These are phyloP conservation scores for Pterocles orientalis DNA, from an alignment of 2,113 vertebrate genomes.

Conservation along the genomic window DNA sequence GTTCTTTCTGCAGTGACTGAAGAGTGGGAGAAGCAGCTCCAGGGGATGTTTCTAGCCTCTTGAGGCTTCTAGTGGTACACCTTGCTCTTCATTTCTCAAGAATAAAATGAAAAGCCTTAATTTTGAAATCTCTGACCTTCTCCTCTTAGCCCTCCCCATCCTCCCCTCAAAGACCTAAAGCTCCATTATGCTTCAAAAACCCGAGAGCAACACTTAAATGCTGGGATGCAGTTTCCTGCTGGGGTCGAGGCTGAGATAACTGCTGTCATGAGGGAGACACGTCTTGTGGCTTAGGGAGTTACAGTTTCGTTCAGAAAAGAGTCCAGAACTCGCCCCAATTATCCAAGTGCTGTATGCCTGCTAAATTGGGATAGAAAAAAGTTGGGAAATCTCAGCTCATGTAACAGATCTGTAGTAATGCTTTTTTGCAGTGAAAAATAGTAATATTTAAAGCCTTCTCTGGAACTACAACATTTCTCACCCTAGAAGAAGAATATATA, in stretches of 20 bases:
- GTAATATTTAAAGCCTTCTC: conserved; percentile 5
- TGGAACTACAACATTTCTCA: background rate
- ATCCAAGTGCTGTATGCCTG: background rate
- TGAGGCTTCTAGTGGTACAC: background rate
- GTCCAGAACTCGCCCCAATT: background rate
- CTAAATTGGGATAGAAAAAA: background rate
- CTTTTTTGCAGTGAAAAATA: conserved; percentile 11
- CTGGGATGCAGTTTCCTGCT: background rate
- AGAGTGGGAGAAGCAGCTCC: background rate
- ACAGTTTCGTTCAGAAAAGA: background rate
- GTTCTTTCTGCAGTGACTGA: background rate
- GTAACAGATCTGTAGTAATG: background rate
- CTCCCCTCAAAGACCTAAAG: background rate
- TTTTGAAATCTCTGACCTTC: background rate
- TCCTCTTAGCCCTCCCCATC: background rate
- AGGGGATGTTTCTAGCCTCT: background rate
- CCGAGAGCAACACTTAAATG: background rate
- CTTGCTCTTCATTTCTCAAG: background rate
- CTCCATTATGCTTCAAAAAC: background rate
- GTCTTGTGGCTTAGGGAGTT: background rate
- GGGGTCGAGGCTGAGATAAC: background rate
- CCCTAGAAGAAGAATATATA: background rate
- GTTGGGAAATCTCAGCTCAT: background rate
- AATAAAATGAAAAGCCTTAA: background rate
- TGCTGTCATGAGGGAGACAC: rapidly evolving